Base-by-base conservation (phyloP, 2,113 vertebrate species). In the Tyrannus savana region DNA sequence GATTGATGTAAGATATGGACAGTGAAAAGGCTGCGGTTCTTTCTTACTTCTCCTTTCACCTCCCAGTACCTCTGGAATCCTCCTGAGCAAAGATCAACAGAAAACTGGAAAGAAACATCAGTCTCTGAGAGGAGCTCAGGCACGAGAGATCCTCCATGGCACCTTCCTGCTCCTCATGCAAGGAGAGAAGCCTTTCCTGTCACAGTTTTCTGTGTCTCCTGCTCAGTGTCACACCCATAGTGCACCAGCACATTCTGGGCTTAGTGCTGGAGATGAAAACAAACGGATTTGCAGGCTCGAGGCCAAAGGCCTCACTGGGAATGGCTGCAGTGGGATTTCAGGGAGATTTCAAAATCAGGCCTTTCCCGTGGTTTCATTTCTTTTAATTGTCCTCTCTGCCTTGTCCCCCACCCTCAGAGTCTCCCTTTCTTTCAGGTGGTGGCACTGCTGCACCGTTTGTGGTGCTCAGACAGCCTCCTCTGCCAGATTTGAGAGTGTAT, bases 391-490 rank as follows among this genome's bases (percentile, higher is more conserved):
- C 56, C 58, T 82, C 49, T 8, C n/a, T 23, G 68, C 71, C 76
- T 93, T 83, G 92, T 87, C 89, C 78, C 85, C 78, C 78, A 69
- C 28, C 44, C 52, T 82, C 56, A 76, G 60, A 89, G 82, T 94
- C 89, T 96, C 56, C 74, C 60, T 79, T 97, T 96, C 83, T 89
- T 93, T 95, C 94, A 89, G 95, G 90, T 90, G 96, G 93, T 96
- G 97, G 96, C 96, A 97, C 90, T 97, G 94, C 96, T 96, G 95
- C 94, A 94, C 92, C 87, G 21, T 86, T 83, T 96, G 90, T 93
- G 73, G 50, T 56, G 49, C 92, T 90, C 88, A 5, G 63, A 6
- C 63, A 62, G 72, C 71, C 33, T 60, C 53, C 87, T 78, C 47
- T 72, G 69, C 75, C 78, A 94, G 94, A 46, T 69, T 96, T 71